phyloP scores from a whole-genome alignment of 2,113 vertebrate genomes.

The Typhlomys cinereus region DNA sequence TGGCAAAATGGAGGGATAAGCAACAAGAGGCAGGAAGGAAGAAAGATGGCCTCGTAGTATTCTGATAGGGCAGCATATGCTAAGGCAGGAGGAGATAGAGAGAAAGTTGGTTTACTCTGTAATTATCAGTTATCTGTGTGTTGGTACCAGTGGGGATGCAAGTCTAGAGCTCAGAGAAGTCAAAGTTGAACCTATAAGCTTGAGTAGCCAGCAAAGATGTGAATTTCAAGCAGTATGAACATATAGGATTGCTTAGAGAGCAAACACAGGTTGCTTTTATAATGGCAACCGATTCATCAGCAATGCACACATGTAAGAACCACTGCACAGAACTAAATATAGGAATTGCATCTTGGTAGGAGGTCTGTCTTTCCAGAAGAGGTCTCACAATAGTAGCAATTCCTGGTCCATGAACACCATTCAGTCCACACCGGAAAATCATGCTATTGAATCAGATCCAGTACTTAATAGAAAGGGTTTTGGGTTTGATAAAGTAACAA shows the following conservation, averaged over 20 bases:
- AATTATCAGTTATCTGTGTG: neutral
- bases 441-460: neutral
- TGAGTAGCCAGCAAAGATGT: neutral
- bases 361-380: neutral
- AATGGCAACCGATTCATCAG: conserved; percentile 24
- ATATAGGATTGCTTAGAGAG: neutral
- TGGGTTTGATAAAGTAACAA: neutral
- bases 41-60: neutral
- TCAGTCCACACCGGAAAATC: neutral
- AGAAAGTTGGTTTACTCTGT: neutral
- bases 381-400: neutral
- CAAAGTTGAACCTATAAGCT: neutral
- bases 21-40: neutral
- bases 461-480: neutral
- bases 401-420: neutral
- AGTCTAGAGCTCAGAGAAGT: neutral
- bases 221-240: neutral
- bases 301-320: conserved; percentile 31
- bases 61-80: neutral
- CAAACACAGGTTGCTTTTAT: neutral
- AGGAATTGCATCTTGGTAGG: conserved; percentile 7
- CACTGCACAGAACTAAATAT: conserved; percentile 29
- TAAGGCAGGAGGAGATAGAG: neutral
- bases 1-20: neutral
- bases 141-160: neutral